Evolutionary conservation across 2,113 vertebrate species (phyloP).

Genomic region (Lepus americanus): DNA sequence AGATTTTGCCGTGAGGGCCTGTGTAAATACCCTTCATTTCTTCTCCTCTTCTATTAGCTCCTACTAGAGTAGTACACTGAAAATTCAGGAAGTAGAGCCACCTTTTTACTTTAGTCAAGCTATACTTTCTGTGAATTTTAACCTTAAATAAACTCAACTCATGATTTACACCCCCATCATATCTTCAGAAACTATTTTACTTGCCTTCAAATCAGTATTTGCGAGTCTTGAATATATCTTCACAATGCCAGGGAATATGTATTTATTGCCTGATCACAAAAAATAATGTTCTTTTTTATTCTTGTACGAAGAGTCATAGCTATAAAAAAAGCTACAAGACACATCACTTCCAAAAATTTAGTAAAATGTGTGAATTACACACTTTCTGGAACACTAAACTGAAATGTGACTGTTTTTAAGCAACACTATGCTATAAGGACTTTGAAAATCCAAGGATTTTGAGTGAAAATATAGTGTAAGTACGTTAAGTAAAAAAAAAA

Average conservation of each 20-base stretch:
- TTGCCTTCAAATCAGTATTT: conserved; percentile 60
- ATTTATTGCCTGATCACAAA: conserved; percentile 55
- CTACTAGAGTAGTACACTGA: neutral
- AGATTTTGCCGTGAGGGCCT: accelerated
- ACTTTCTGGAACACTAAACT: neutral
- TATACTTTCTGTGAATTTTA: conserved; percentile 21
- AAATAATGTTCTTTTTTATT: conserved; percentile 52
- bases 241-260: conserved; percentile 23
- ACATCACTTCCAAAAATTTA: conserved; percentile 32
- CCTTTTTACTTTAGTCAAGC: conserved; percentile 3
- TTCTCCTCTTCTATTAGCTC: neutral
- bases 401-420: conserved; percentile 10
- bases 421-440: neutral
- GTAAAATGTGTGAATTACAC: conserved; percentile 53
- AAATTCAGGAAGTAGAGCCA: neutral
- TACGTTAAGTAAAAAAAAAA: conserved; percentile 5
- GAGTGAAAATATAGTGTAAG: conserved; percentile 15
- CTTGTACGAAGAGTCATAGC: neutral
- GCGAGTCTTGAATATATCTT: conserved; percentile 34
- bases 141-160: conserved; percentile 28
- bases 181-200: conserved; percentile 48
- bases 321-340: conserved; percentile 27
- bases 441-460: conserved; percentile 39
- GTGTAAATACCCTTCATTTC: neutral
- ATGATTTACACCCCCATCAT: neutral